Percentiles rank a stretch among this genome's conserved stretches.
Evolutionary conservation across 2,113 vertebrate species (phyloP).

Genomic region (Euleptes europaea): DNA sequence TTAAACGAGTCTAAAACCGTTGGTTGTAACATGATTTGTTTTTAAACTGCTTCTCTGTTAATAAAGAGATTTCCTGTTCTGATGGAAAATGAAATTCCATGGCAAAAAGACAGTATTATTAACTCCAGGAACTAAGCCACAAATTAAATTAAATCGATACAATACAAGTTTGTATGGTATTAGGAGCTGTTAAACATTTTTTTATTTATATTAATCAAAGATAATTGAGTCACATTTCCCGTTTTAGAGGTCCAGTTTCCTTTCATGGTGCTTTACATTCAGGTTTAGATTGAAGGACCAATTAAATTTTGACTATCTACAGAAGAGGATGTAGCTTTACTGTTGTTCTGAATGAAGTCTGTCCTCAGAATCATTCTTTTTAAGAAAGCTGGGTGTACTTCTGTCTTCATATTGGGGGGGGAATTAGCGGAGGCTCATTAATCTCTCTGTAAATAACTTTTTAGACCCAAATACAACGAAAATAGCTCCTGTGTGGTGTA

Average conservation of each 20-base stretch:
- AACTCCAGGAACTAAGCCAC: constrained; percentile 39
- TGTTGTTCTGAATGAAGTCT: constrained; percentile 42
- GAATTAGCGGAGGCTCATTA: constrained; percentile 90
- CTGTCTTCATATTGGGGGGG: constrained; percentile 85
- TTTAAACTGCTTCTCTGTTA: constrained; percentile 63
- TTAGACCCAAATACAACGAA: constrained; percentile 82
- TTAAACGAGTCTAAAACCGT: constrained; percentile 77
- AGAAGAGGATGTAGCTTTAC: constrained; percentile 43
- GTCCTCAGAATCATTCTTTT: constrained; percentile 52
- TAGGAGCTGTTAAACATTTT: constrained; percentile 55
- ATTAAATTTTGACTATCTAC: constrained; percentile 36
- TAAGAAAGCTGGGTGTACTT: constrained; percentile 77
- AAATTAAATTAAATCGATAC: constrained; percentile 12
- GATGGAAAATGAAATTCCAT: constrained; percentile 41
- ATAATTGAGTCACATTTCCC: constrained; percentile 45
- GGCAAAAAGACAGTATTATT: constrained; percentile 24
- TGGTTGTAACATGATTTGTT: constrained; percentile 67
- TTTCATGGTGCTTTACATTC: constrained; percentile 64
- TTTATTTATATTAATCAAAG: constrained; percentile 45
- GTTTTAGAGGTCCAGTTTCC: constrained; percentile 55
- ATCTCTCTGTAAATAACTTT: constrained; percentile 96
- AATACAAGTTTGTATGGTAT: constrained; percentile 28
- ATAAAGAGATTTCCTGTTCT: constrained; percentile 60
- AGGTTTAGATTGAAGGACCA: constrained; percentile 54
- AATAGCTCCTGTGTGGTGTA: constrained; percentile 87